Evolutionary conservation across 35 echinoderm and acorn worm species (phyloP).

Genomic region (Apostichopus parvimensis): DNA sequence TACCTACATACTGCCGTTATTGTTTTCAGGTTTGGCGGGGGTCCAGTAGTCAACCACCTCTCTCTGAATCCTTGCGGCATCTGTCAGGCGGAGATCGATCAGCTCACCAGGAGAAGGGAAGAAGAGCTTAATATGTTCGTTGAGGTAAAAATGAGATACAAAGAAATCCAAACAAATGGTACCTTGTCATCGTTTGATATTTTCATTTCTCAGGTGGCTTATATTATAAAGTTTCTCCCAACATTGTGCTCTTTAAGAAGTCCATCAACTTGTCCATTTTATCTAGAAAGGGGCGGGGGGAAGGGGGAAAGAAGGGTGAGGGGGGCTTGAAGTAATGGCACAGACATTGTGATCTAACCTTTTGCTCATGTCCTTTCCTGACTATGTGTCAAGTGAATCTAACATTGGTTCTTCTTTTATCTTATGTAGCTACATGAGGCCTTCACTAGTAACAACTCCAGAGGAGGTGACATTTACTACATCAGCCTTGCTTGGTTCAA

Average conservation of each 20-base stretch:
- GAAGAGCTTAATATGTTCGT: constrained; percentile 86
- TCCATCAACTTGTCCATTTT: too few relatives aligned
- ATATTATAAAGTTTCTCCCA: too few relatives aligned
- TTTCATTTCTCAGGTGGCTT: too few relatives aligned
- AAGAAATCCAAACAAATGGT: too few relatives aligned
- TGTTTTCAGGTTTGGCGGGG: constrained; percentile 80
- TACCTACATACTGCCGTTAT: background rate
- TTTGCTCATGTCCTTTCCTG: too few relatives aligned
- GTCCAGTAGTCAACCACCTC: constrained; percentile 90
- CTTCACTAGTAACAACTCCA: constrained; percentile 68
- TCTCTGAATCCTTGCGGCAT: constrained; percentile 58
- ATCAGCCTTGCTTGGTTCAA: constrained; percentile 98
- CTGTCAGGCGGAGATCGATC: constrained; percentile 81
- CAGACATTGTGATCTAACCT: too few relatives aligned
- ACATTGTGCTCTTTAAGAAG: too few relatives aligned
- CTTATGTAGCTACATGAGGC: constrained; percentile 68
- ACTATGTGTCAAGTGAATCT: too few relatives aligned
- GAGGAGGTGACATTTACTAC: constrained; percentile 73
- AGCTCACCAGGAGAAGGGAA: constrained; percentile 71
- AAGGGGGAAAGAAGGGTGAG: too few relatives aligned
- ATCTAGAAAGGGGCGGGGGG: too few relatives aligned
- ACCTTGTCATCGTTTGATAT: too few relatives aligned
- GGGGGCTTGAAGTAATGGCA: too few relatives aligned
- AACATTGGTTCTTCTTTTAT: constrained; percentile 9
- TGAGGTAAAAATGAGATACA: constrained; percentile 56